Percentiles rank a stretch among this genome's conserved stretches.
These are phyloP conservation scores for Rhinolophus sinicus DNA, from an alignment of 2,113 vertebrate species.

Conservation along the genomic window DNA sequence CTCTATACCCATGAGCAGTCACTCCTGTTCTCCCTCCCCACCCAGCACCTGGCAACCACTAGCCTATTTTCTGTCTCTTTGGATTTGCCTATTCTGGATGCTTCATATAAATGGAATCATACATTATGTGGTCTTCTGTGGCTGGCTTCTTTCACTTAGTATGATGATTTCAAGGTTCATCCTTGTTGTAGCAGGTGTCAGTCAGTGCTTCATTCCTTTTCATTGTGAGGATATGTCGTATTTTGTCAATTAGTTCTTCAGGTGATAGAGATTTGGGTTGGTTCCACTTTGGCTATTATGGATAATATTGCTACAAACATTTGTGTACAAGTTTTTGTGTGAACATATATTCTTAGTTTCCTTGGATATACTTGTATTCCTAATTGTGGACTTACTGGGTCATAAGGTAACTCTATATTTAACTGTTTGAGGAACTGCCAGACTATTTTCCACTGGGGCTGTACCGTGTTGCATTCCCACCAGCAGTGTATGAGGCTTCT, in stretches of 20 bases:
- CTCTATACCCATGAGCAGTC: not conserved
- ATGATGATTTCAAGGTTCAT: not conserved
- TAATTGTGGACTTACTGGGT: not conserved
- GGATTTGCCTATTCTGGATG: not conserved
- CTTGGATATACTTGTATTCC: not conserved
- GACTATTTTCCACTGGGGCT: not conserved
- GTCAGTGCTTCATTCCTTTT: not conserved
- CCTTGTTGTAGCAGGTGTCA: fast-evolving
- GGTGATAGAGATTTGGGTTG: not conserved
- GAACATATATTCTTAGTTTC: not conserved
- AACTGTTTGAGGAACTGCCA: not conserved
- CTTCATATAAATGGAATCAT: not conserved
- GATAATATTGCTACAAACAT: not conserved
- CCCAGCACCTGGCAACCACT: fast-evolving
- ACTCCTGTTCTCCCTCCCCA: too few relatives aligned
- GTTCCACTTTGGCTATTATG: not conserved
- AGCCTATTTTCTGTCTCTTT: not conserved
- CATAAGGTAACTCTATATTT: not conserved
- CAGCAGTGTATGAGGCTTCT: fast-evolving
- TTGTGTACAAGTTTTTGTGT: not conserved
- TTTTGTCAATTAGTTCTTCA: not conserved
- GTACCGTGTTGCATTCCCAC: not conserved
- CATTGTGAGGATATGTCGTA: fast-evolving
- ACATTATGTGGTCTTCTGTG: fast-evolving
- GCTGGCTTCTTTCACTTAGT: not conserved